Evolutionary conservation across 2,888 invertebrate species (phyloP).

Genomic region (Orchestes rusci): DNA sequence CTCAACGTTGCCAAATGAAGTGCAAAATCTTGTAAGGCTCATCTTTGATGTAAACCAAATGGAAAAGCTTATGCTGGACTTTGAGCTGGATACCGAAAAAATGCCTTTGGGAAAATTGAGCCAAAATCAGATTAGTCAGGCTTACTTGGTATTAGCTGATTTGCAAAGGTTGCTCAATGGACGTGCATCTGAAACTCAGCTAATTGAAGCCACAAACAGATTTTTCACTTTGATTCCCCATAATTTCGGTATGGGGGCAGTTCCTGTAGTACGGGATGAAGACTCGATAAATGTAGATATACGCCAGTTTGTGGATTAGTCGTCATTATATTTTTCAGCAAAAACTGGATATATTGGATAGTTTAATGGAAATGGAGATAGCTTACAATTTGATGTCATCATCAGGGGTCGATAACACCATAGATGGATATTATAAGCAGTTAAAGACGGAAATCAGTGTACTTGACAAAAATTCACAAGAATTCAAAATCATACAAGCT

Average conservation of each 20-base stretch:
- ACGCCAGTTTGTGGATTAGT: too few species aligned
- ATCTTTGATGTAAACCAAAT: constrained; percentile 89
- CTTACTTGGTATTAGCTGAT: constrained; percentile 73
- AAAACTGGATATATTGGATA: constrained; percentile 84
- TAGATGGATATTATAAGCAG: constrained; percentile 80
- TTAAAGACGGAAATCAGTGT: constrained; percentile 75
- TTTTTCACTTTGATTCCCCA: constrained; percentile 97
- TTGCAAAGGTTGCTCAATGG: constrained; percentile 47
- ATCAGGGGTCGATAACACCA: constrained; percentile 42
- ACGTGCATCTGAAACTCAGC: constrained; percentile 41
- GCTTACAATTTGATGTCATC: constrained; percentile 81
- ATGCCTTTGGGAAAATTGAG: constrained; percentile 98
- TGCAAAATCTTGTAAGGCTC: constrained; percentile 75
- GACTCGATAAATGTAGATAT: constrained; percentile 68
- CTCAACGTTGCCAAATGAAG: constrained; percentile 64
- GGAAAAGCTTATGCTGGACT: constrained; percentile 89
- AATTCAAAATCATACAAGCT: constrained; percentile 64
- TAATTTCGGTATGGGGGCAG: constrained; percentile 78
- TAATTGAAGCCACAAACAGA: constrained; percentile 82
- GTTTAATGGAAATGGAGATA: constrained; percentile 88
- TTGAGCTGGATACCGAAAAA: constrained; percentile 93
- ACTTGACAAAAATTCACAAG: constrained; percentile 58
- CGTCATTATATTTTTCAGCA: too few species aligned
- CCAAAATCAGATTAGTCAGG: constrained; percentile 78
- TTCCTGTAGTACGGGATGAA: constrained; percentile 70